A percentile compares a stretch with the other conserved stretches of the same genome.
Conservation (phyloP, 2,797 vertebrate genomes). For the Octomys mimax region DNA sequence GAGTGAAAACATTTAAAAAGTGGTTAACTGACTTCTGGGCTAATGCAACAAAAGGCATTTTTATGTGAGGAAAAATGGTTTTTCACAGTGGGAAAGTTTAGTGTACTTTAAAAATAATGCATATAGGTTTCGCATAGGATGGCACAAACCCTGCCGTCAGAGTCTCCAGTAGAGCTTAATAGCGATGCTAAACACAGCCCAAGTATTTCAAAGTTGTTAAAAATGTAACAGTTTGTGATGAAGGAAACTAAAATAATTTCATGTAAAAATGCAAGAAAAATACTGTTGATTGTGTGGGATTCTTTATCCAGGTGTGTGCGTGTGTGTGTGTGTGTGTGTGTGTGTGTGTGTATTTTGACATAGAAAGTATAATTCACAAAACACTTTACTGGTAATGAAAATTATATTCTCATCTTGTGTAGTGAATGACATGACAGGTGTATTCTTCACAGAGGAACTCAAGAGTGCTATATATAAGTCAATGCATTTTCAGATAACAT, state of each 20-base stretch:
- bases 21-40: background rate
- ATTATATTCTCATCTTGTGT: background rate
- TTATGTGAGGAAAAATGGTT: background rate
- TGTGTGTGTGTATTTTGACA: background rate
- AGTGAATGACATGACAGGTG: background rate
- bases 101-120: background rate
- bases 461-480: background rate
- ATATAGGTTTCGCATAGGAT: background rate
- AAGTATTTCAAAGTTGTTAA: background rate
- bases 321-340: background rate
- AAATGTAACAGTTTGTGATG: background rate
- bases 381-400: constrained; percentile 5
- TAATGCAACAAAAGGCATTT: background rate
- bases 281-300: background rate
- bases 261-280: background rate
- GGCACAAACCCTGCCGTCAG: background rate
- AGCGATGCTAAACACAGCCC: background rate
- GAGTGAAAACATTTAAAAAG: background rate
- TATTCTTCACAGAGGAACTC: constrained; percentile 1
- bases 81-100: background rate
- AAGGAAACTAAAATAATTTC: constrained; percentile 45
- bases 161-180: background rate
- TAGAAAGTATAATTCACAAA: background rate
- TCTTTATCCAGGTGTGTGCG: background rate
- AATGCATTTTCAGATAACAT: background rate